Base-by-base conservation (phyloP, 2,797 vertebrate species). In the Loriculus beryllinus region DNA sequence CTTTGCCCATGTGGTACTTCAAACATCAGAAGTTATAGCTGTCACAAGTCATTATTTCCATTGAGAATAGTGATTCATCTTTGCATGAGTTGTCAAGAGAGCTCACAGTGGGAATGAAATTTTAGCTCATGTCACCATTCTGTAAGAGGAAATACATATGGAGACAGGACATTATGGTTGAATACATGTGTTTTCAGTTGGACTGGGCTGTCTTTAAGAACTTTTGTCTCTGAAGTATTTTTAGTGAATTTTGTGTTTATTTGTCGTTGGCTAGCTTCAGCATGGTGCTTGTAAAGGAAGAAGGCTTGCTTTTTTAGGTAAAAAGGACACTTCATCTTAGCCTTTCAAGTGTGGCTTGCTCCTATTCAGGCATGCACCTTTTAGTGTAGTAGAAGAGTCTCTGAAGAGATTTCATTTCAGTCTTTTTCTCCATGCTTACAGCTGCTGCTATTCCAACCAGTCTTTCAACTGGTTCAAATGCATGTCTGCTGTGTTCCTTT, bases 51-150 rank as follows among this genome's bases (percentile, higher is more conserved):
- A 57, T 97, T 96, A 83, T 97, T 98, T 97, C 97, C 94, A 96
- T 88, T 95, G 82, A 97, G 95, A 97, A 96, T 5, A 94, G 51
- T 77, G 78, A 96, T 97, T 98, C 93, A 75, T 97, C 88, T 96
- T 98, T 97, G 95, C 88, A 49, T 65, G 83, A 88, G 84, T 69
- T 54, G 39, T 94, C 59, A 45, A 52, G 63, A 96, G 90, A 96
- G 94, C 79, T 94, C 96, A 93, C 90, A 97, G 60, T 78, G 42
- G 88, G 93, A 97, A 78, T 96, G 89, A 97, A 97, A 96, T 96
- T 83, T 78, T 92, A 97, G 83, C 67, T 91, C 29, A n/a, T 95
- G 95, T 96, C 96, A 96, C 96, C 69, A 86, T 92, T 90, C 69
- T 96, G 26, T 94, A 93, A 82, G 86, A 92, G 89, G 89, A 95